A percentile compares a stretch with the other conserved stretches of the same genome.
Conservation (phyloP, 2,113 vertebrate genomes). For the Tachysurus fulvidraco region DNA sequence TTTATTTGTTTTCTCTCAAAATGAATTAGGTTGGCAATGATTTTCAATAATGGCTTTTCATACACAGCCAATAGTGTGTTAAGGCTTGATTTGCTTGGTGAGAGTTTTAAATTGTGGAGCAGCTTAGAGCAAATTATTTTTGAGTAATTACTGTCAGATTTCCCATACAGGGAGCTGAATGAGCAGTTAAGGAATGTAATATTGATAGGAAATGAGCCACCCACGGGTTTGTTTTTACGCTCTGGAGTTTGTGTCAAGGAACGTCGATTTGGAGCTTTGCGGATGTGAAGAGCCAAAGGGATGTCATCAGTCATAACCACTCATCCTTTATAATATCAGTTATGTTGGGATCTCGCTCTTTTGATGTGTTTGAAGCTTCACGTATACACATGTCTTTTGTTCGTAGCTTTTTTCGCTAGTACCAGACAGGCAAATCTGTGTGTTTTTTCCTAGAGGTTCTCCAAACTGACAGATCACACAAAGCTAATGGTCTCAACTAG, state of each 20-base stretch:
- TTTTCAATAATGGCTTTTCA: slow-evolving; percentile 36
- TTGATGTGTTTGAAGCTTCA: neutral
- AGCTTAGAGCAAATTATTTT: slow-evolving; percentile 17
- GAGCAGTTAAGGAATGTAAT: neutral
- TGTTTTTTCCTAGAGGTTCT: neutral
- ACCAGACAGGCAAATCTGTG: neutral
- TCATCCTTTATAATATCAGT: slow-evolving; percentile 6
- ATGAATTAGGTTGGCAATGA: slow-evolving; percentile 7
- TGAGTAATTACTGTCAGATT: slow-evolving; percentile 31
- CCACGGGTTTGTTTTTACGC: neutral
- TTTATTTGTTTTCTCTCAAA: slow-evolving; percentile 14
- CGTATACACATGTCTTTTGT: too few relatives aligned
- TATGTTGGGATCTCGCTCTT: slow-evolving; percentile 21
- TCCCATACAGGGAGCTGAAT: slow-evolving; percentile 4
- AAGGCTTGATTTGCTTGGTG: slow-evolving; percentile 23
- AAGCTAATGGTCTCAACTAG: slow-evolving; percentile 51
- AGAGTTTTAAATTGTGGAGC: slow-evolving; percentile 9
- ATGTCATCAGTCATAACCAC: neutral
- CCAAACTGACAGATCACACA: slow-evolving; percentile 56
- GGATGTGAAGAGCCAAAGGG: neutral
- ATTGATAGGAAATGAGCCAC: slow-evolving; percentile 15
- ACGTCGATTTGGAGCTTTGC: neutral
- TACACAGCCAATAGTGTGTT: slow-evolving; percentile 10
- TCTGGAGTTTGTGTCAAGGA: neutral
- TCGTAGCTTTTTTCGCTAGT: neutral